A percentile compares a stretch with the other conserved stretches of the same genome.
Conservation (phyloP, 2,113 vertebrate species). For the Ahaetulla prasina region DNA sequence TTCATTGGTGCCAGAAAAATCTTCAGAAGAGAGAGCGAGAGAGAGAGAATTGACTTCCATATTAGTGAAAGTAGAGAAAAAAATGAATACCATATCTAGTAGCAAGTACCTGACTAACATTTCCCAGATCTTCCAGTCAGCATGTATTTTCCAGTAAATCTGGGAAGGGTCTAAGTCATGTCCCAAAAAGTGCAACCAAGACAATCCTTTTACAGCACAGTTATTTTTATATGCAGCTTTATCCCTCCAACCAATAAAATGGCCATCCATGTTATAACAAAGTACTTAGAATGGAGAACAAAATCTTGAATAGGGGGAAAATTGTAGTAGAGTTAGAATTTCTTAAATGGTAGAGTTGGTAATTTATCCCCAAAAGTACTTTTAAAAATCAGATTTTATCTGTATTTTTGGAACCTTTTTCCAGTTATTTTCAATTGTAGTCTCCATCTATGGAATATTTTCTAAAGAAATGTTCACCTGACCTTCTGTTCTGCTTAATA, state of each 20-base stretch:
- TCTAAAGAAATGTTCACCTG: neutral
- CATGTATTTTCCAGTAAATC: neutral
- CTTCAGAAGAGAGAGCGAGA: conserved; percentile 35
- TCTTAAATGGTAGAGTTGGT: neutral
- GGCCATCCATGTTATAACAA: neutral
- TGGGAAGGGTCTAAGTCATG: neutral
- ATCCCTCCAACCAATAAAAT: neutral
- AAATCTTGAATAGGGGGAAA: neutral
- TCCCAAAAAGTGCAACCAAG: neutral
- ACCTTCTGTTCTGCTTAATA: neutral
- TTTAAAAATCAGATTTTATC: neutral
- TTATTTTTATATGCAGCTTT: neutral
- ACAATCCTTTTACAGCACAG: neutral
- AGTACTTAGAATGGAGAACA: neutral
- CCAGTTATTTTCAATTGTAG: neutral
- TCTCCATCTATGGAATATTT: neutral
- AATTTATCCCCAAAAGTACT: neutral
- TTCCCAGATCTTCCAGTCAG: neutral
- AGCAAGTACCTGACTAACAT: neutral
- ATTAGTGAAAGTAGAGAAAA: neutral
- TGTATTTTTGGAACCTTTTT: neutral
- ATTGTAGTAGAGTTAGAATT: neutral
- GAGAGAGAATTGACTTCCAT: neutral
- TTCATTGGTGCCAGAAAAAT: conserved; percentile 33
- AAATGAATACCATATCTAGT: no score